Evolutionary conservation across 2,888 invertebrate genomes (phyloP).

Genomic region (Zootermopsis nevadensis): DNA sequence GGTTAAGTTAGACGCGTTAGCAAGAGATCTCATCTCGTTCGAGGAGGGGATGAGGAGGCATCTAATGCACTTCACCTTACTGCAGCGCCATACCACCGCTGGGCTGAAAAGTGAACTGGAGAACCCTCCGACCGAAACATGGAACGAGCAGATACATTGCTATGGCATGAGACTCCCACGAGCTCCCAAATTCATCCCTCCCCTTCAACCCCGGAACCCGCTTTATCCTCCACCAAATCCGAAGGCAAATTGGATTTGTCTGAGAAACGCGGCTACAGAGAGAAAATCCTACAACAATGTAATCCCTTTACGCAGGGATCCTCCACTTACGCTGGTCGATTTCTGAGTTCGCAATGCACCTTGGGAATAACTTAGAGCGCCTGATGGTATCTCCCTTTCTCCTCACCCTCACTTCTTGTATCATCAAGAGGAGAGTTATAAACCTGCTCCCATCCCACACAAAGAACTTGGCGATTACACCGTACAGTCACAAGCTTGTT

Average conservation of each 20-base stretch:
- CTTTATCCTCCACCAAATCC: constrained; percentile 48
- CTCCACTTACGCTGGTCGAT: constrained; percentile 27
- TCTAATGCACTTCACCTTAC: constrained; percentile 14
- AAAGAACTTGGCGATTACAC: constrained; percentile 30
- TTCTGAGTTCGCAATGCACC: constrained; percentile 45
- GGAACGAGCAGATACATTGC: neutral
- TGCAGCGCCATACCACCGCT: neutral
- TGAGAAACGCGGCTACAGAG: constrained; percentile 46
- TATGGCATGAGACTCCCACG: neutral
- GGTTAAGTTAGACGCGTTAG: constrained; percentile 9
- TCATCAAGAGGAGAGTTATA: constrained; percentile 16
- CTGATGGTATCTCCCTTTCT: constrained; percentile 19
- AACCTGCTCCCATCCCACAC: neutral
- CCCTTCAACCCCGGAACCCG: constrained; percentile 25
- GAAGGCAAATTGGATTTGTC: constrained; percentile 53
- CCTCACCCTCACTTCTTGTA: constrained; percentile 20
- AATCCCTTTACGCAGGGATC: constrained; percentile 48
- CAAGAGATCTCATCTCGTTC: constrained; percentile 12
- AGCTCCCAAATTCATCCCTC: neutral
- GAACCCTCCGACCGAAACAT: neutral
- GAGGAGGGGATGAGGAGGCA: neutral
- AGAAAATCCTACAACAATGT: constrained; percentile 50
- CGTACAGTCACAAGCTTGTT: neutral
- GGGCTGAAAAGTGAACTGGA: constrained; percentile 27
- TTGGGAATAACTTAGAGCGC: constrained; percentile 44